A percentile compares a stretch with the other conserved stretches of the same genome.
Conservation (phyloP, 2,113 vertebrate species). For the Salvelinus namaycush region DNA sequence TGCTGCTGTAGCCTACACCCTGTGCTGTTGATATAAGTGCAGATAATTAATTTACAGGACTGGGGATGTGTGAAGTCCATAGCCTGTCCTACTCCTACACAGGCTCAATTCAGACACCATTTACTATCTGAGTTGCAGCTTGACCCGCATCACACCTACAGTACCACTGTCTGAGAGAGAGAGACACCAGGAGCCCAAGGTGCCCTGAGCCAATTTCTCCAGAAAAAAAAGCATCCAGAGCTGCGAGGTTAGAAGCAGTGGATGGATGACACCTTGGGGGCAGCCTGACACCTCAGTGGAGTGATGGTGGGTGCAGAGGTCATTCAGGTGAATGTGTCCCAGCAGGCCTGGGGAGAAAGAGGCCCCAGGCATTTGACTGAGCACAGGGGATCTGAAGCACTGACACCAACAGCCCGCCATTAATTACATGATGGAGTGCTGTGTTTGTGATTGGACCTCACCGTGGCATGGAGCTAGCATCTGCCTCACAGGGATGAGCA, state of each 20-base stretch:
- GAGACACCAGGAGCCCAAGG: too few relatives aligned
- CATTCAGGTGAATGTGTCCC: slow-evolving; percentile 20
- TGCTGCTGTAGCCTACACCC: slow-evolving; percentile 27
- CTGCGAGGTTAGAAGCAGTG: too few relatives aligned
- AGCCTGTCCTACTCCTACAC: too few relatives aligned
- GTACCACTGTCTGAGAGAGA: not conserved
- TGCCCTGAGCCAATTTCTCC: too few relatives aligned
- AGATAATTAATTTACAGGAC: slow-evolving; percentile 44
- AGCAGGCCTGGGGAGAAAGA: not conserved
- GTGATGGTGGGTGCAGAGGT: not conserved
- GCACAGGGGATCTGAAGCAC: slow-evolving; percentile 16
- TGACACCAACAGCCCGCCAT: slow-evolving; percentile 48
- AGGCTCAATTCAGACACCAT: not conserved
- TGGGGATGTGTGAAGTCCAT: slow-evolving; percentile 15
- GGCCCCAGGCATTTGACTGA: not conserved
- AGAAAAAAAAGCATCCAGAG: too few relatives aligned
- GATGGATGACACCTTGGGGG: too few relatives aligned
- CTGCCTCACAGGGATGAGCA: slow-evolving; percentile 24
- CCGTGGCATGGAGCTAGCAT: slow-evolving; percentile 11
- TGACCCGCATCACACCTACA: not conserved
- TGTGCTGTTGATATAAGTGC: slow-evolving; percentile 46
- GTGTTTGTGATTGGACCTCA: slow-evolving; percentile 17
- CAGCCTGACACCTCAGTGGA: too few relatives aligned
- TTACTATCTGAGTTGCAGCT: too few relatives aligned
- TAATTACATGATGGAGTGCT: slow-evolving; percentile 35